phyloP scores from a whole-genome alignment of 2,888 invertebrate species.

The Zelleria hepariella region DNA sequence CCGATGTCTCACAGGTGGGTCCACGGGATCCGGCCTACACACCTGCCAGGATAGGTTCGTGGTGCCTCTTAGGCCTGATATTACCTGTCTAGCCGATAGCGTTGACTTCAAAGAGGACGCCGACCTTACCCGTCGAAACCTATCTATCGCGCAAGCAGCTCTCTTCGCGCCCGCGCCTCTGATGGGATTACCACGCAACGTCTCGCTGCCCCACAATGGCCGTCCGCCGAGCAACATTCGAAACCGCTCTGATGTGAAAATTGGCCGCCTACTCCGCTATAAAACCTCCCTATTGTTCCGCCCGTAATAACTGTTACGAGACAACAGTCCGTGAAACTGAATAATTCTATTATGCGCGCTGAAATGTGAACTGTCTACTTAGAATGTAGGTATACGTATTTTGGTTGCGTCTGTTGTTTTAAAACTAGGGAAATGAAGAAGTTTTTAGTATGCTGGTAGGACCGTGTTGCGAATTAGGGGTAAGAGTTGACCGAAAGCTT shows the following conservation, averaged over 20 bases:
- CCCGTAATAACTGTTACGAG: conserved; percentile 65
- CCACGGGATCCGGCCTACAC: no score
- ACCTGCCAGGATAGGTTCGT: no score
- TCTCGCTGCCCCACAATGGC: conserved; percentile 75
- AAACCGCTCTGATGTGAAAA: conserved; percentile 60
- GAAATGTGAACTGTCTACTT: conserved; percentile 27
- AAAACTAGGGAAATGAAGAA: no score
- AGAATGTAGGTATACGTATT: no score
- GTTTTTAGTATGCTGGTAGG: no score
- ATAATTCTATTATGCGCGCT: conserved; percentile 20
- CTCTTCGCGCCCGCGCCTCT: conserved; percentile 41
- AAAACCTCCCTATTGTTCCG: conserved; percentile 58
- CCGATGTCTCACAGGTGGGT: no score
- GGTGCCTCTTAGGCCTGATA: no score
- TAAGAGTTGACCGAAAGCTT: no score
- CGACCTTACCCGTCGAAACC: neutral
- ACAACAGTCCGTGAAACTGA: conserved; percentile 60
- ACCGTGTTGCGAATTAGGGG: no score
- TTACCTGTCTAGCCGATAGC: neutral
- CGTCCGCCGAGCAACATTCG: conserved; percentile 47
- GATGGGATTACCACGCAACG: conserved; percentile 80
- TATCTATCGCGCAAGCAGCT: conserved; percentile 23
- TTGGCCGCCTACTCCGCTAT: conserved; percentile 54
- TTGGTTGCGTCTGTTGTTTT: neutral
- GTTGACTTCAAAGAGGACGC: neutral